phyloP scores from a whole-genome alignment of 2,888 invertebrate species.

The Polyploca ridens region DNA sequence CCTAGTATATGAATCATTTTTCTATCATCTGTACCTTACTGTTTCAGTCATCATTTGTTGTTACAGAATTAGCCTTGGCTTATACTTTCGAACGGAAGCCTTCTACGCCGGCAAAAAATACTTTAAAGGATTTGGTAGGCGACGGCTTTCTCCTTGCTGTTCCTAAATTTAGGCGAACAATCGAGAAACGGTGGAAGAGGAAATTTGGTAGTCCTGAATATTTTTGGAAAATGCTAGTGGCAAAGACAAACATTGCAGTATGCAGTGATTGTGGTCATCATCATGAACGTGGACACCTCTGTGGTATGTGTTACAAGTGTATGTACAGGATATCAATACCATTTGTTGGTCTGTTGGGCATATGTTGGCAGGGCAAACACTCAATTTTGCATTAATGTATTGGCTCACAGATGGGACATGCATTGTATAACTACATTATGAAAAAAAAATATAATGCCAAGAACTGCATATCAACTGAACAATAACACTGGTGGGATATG shows the following conservation, averaged over 20 bases:
- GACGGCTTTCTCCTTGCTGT: slow-evolving; percentile 93
- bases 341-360: not conserved
- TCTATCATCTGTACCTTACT: not conserved
- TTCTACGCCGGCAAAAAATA: slow-evolving; percentile 48
- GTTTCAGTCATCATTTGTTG: slow-evolving; percentile 10
- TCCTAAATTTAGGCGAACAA: slow-evolving; percentile 90
- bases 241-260: slow-evolving; percentile 89
- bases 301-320: slow-evolving; percentile 86
- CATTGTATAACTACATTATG: too few species aligned
- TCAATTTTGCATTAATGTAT: too few species aligned
- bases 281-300: slow-evolving; percentile 91
- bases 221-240: slow-evolving; percentile 87
- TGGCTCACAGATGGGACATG: too few species aligned
- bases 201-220: slow-evolving; percentile 89
- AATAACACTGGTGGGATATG: too few species aligned
- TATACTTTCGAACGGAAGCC: slow-evolving; percentile 53
- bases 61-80: slow-evolving; percentile 68
- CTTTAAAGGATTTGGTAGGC: slow-evolving; percentile 87
- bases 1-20: not conserved
- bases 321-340: not conserved
- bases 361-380: too few species aligned
- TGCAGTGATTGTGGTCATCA: slow-evolving; percentile 94
- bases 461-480: too few species aligned
- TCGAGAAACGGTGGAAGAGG: slow-evolving; percentile 89
- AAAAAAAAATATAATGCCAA: too few species aligned